Base-by-base conservation (phyloP, 2,888 invertebrate genomes). In the Tridacna crocea region DNA sequence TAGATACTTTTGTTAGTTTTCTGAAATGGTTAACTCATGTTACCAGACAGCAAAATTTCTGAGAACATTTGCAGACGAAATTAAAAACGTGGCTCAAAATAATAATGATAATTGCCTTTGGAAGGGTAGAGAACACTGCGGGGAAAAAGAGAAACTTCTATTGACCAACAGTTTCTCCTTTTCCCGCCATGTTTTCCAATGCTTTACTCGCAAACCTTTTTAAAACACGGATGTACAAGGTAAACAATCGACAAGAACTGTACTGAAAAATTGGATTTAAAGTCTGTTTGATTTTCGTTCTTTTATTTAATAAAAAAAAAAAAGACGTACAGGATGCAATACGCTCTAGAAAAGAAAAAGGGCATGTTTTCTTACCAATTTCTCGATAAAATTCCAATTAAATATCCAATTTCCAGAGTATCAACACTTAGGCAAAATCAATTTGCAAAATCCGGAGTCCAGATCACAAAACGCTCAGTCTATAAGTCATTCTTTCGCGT, bases 331-430 rank as follows among this genome's bases (percentile, higher is more conserved):
- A 60, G 24, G 24, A 60, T n/a, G 60, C 60, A 60, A 60, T 8
- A 15, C n/a, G 11, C 60, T n/a, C n/a, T 22, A n/a, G n/a, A 60
- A 60, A 22, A n/a, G n/a, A n/a, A 60, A 24, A 15, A 60, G n/a
- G 22, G 26, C 24, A 63, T 26, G 63, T 26, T 63, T 68, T 22
- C 47, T n/a, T 46, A 68, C 68, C 68, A 68, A 68, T 68, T 27
- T 68, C 68, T 68, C 68, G 68, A 68, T 68, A 68, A 68, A 68
- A 46, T 68, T 68, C 68, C 68, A 68, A 68, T 68, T 68, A 68
- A 27, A 68, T 47, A 68, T 68, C 68, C 46, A 68, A 68, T 68
- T 47, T 46, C 47, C 27, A 46, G 22, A 27, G 68, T 27, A 68
- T 68, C 68, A 68, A 47, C 68, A 68, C 68, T 19, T 8, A n/a